A percentile compares a stretch with the other conserved stretches of the same genome.
Evolutionary conservation across 2,797 vertebrate species (phyloP).

Genomic region (Halcyon badia): DNA sequence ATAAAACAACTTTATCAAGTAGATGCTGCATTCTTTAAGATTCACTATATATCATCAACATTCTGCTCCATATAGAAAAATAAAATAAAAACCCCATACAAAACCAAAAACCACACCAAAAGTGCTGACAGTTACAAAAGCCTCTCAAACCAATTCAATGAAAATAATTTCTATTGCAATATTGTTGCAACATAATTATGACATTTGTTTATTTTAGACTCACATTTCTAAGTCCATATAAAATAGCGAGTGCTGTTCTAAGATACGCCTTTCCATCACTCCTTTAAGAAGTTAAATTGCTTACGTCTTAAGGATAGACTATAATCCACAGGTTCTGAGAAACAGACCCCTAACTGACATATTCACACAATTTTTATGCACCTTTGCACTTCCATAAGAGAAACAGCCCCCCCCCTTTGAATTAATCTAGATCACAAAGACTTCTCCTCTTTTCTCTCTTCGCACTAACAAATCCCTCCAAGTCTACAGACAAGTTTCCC

Average conservation of each 20-base stretch:
- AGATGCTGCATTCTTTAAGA: not conserved
- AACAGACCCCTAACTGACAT: not conserved
- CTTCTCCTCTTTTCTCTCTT: constrained; percentile 39
- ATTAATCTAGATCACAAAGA: constrained; percentile 39
- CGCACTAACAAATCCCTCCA: constrained; percentile 51
- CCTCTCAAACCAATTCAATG: not conserved
- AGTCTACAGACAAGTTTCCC: constrained; percentile 18
- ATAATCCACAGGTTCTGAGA: not conserved
- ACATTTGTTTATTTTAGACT: not conserved
- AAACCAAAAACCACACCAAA: not conserved
- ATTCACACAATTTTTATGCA: constrained; percentile 45
- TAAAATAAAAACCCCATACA: not conserved
- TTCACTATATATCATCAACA: not conserved
- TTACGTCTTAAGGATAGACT: not conserved
- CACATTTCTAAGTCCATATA: not conserved
- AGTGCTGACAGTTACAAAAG: not conserved
- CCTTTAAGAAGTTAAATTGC: not conserved
- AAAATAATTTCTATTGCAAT: not conserved
- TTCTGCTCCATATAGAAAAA: not conserved
- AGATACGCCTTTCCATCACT: not conserved
- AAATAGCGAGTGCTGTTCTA: not conserved
- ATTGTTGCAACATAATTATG: not conserved
- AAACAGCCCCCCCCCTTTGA: not conserved
- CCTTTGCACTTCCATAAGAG: constrained; percentile 31
- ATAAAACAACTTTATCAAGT: not conserved